Percentiles rank a stretch among this genome's conserved stretches.
Conservation (phyloP, 2,113 vertebrate species). For the Terrapene triunguis region DNA sequence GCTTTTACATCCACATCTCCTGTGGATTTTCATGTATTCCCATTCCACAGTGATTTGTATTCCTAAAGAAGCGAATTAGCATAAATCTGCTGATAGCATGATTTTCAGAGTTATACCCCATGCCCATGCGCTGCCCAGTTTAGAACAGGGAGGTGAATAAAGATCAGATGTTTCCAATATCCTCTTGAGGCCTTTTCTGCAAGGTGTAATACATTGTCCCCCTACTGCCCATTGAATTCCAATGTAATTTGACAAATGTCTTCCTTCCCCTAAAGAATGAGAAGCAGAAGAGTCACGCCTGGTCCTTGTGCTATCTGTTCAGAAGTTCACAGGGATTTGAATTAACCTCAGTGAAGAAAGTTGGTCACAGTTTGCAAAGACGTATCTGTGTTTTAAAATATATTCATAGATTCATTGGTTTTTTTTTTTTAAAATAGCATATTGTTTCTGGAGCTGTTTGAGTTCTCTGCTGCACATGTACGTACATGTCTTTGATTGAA, state of each 20-base stretch:
- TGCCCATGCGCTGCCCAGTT: not conserved
- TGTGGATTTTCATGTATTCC: not conserved
- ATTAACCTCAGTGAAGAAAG: not conserved
- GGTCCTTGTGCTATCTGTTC: not conserved
- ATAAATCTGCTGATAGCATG: not conserved
- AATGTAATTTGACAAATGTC: constrained; percentile 24
- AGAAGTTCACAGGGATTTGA: not conserved
- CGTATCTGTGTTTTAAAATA: not conserved
- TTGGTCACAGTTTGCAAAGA: not conserved
- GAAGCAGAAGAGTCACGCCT: not conserved
- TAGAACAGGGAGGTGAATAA: not conserved
- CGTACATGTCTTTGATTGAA: rapidly evolving
- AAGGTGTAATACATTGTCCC: not conserved
- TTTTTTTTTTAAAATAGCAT: not conserved
- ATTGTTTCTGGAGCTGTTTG: not conserved
- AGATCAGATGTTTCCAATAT: not conserved
- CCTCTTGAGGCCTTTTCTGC: not conserved
- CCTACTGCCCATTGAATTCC: not conserved
- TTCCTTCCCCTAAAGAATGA: not conserved
- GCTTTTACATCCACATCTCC: not conserved
- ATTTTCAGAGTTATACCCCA: not conserved
- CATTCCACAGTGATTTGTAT: not conserved
- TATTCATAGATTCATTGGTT: not conserved
- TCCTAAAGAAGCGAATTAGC: not conserved
- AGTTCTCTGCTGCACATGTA: not conserved